Percentiles rank a stretch among this genome's conserved stretches.
Evolutionary conservation across 2,888 invertebrate genomes (phyloP).

Genomic region (Hermodice carunculata): DNA sequence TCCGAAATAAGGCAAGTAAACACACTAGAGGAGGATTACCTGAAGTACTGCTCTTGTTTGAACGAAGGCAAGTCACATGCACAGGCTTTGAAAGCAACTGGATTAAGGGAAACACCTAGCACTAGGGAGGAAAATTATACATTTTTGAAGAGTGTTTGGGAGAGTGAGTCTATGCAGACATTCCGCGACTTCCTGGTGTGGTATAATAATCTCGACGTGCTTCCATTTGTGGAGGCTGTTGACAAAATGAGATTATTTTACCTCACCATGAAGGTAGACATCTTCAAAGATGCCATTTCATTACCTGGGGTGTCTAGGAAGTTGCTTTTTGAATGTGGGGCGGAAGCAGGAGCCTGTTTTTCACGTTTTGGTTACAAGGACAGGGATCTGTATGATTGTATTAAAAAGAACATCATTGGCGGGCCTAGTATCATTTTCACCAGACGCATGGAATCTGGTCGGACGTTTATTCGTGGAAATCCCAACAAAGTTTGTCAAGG

Average conservation of each 20-base stretch:
- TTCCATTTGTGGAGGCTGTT: constrained; percentile 4
- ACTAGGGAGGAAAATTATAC: neutral
- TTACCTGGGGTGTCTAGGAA: constrained; percentile 1
- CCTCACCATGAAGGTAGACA: neutral
- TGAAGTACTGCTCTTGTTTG: no score
- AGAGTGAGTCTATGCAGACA: neutral
- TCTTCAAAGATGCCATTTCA: constrained; percentile 10
- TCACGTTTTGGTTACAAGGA: neutral
- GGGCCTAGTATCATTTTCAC: no score
- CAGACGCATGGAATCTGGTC: no score
- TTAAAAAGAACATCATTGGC: no score
- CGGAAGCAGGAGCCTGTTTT: no score
- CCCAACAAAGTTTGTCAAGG: neutral
- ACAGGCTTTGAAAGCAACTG: neutral
- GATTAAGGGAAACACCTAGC: neutral
- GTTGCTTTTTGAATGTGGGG: neutral
- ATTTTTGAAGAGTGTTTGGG: neutral
- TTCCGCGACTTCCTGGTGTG: neutral
- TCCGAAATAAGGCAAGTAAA: neutral
- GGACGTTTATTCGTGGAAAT: neutral
- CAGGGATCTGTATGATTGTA: neutral
- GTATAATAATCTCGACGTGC: constrained; percentile 4
- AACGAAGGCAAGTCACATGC: no score
- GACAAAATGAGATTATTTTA: neutral
- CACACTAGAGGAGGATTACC: neutral